Conservation (phyloP, 2,797 vertebrate species). For the Schizopygopsis malacanthus region DNA sequence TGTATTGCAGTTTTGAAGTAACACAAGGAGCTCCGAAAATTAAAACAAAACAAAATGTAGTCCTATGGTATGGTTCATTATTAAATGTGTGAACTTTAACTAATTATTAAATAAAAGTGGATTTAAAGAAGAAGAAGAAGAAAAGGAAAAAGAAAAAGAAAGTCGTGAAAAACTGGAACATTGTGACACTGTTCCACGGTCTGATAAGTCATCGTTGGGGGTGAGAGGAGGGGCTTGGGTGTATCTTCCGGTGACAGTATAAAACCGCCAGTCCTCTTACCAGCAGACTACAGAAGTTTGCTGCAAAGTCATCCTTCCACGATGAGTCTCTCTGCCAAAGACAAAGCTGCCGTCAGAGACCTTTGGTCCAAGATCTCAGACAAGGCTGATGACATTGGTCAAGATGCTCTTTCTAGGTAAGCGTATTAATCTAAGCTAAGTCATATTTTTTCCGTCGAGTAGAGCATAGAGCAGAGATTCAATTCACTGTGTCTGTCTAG, state of each 20-base stretch:
- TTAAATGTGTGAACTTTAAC: neutral
- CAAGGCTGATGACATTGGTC: constrained; percentile 60
- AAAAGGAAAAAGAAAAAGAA: neutral
- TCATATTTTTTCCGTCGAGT: no score
- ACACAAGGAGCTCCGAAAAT: neutral
- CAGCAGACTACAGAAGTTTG: constrained; percentile 43
- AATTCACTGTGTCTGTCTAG: constrained; percentile 61
- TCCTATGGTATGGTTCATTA: neutral
- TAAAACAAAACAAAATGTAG: neutral
- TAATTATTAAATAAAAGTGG: neutral
- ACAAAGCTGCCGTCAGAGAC: constrained; percentile 75
- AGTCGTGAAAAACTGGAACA: no score
- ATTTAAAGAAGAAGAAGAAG: neutral
- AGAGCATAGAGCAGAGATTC: neutral
- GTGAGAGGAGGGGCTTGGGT: constrained; percentile 41
- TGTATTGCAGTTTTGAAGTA: neutral
- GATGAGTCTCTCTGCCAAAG: constrained; percentile 74
- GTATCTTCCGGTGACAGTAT: constrained; percentile 17
- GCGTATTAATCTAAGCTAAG: neutral
- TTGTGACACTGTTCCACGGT: neutral
- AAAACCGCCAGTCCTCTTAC: constrained; percentile 55
- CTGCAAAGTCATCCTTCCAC: constrained; percentile 49
- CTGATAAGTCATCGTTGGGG: constrained; percentile 20
- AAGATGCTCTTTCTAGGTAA: constrained; percentile 79
- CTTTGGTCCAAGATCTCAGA: constrained; percentile 66